Conservation (phyloP, 2,113 vertebrate genomes). For the Caloenas nicobarica region DNA sequence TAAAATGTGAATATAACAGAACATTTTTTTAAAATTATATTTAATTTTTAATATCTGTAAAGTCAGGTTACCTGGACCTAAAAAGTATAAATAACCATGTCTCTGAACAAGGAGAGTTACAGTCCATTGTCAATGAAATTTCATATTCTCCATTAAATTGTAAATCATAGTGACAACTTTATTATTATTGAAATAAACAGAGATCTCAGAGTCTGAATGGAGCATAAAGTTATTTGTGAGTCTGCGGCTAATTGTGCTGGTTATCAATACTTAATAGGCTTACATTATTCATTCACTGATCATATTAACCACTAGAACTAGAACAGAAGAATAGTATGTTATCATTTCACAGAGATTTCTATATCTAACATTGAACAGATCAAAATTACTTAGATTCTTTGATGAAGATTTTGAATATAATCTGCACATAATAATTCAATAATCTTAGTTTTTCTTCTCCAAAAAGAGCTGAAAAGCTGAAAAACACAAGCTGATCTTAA, state of each 20-base stretch:
- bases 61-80: neutral
- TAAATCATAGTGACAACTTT: neutral
- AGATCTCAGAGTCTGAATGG: neutral
- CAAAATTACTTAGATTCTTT: neutral
- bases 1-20: neutral
- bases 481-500: neutral
- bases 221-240: neutral
- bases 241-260: neutral
- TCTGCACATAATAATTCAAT: neutral
- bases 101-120: neutral
- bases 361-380: neutral
- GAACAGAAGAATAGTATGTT: neutral
- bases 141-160: neutral
- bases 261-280: neutral
- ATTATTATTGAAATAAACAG: neutral
- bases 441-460: neutral
- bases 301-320: neutral
- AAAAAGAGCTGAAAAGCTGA: neutral
- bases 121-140: neutral
- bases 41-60: neutral
- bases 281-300: neutral
- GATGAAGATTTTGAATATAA: neutral
- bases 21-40: neutral
- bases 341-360: neutral
- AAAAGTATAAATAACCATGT: neutral